Conservation (phyloP, 2,113 vertebrate species). For the Phoxinus phoxinus region DNA sequence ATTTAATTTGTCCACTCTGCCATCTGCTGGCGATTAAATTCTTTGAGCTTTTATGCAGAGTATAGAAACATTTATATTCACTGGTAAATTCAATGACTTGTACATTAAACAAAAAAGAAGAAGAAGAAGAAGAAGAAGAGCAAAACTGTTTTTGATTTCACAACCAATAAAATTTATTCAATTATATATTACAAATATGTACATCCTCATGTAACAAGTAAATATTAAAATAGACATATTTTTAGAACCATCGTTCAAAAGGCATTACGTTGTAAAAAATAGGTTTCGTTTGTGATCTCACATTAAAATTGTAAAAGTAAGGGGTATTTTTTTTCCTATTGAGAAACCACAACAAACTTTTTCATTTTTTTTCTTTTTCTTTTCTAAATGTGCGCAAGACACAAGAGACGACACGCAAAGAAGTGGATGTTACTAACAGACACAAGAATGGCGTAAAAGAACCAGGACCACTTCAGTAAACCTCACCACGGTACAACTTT, state of each 20-base stretch:
- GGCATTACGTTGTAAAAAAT: conserved; percentile 92
- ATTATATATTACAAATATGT: conserved; percentile 99
- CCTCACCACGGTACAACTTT: conserved; percentile 77
- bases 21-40: conserved; percentile 1
- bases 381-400: conserved; percentile 76
- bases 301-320: conserved; percentile 81
- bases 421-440: conserved; percentile 71
- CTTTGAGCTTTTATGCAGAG: not conserved
- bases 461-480: conserved; percentile 76
- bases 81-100: not conserved
- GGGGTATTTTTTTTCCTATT: conserved; percentile 63
- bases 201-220: conserved; percentile 93
- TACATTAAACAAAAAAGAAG: too few relatives aligned
- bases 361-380: conserved; percentile 63
- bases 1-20: not conserved
- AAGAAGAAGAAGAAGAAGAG: not conserved
- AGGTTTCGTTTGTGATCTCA: conserved; percentile 90
- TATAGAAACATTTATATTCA: not conserved
- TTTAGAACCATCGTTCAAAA: conserved; percentile 98
- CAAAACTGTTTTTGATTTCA: conserved; percentile 71
- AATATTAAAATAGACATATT: conserved; percentile 99
- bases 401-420: conserved; percentile 83
- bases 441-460: conserved; percentile 74
- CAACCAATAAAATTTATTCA: conserved; percentile 99
- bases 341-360: conserved; percentile 78